These are phyloP conservation scores for Trichogramma evanescens DNA, from an alignment of 2,888 invertebrate species.

Conservation along the genomic window DNA sequence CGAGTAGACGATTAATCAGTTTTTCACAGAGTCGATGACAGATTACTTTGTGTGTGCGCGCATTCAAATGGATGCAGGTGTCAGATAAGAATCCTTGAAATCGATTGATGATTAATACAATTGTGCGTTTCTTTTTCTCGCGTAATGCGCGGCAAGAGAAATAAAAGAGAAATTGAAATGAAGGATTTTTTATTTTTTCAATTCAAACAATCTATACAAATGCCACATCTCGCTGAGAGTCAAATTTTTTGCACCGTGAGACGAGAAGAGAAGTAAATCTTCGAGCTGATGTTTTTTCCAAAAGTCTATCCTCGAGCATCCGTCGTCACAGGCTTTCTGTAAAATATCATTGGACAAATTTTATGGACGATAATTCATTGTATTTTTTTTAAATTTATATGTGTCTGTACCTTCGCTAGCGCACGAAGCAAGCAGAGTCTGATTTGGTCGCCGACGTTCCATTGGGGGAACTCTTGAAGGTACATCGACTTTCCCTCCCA, in stretches of 20 bases:
- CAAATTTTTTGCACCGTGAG: constrained; percentile 60
- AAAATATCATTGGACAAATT: background rate
- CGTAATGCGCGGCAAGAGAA: too few relatives aligned
- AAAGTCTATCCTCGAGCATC: constrained; percentile 17
- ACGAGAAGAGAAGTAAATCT: constrained; percentile 61
- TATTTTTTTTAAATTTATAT: background rate
- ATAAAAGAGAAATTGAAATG: background rate
- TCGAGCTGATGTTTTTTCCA: constrained; percentile 14
- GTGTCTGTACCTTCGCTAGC: background rate
- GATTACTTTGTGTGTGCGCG: too few relatives aligned
- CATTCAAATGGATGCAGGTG: too few relatives aligned
- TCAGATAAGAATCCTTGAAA: too few relatives aligned
- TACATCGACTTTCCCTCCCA: constrained; percentile 76
- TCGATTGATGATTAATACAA: too few relatives aligned
- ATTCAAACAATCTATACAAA: constrained; percentile 30
- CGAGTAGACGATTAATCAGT: too few relatives aligned
- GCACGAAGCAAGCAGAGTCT: background rate
- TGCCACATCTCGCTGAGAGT: constrained; percentile 65
- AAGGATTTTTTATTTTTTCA: constrained; percentile 1
- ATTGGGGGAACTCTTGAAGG: constrained; percentile 42
- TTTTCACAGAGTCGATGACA: too few relatives aligned
- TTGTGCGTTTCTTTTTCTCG: too few relatives aligned
- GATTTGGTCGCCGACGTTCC: too few relatives aligned
- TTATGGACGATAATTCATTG: too few relatives aligned
- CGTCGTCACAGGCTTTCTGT: constrained; percentile 14